A percentile compares a stretch with the other conserved stretches of the same genome.
Conservation (phyloP, 1,140 invertebrate genomes). For the Daktulosphaira vitifoliae region DNA sequence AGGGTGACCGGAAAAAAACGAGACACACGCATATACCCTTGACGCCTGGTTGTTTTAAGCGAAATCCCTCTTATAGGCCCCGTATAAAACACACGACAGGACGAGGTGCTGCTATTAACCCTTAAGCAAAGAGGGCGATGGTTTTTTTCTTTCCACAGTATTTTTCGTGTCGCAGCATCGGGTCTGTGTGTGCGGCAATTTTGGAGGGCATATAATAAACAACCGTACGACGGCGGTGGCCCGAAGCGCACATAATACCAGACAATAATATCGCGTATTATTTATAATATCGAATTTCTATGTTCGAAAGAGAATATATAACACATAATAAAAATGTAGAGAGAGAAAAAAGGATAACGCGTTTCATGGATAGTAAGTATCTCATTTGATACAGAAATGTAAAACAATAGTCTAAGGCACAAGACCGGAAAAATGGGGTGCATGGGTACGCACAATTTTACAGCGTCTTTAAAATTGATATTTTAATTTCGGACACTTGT, state of each 20-base stretch:
- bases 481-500: too few relatives aligned
- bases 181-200: background rate
- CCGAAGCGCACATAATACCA: background rate
- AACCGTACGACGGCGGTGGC: too few relatives aligned
- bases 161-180: background rate
- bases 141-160: constrained; percentile 13
- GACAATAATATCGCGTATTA: background rate
- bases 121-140: constrained; percentile 3
- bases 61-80: background rate
- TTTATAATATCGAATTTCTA: constrained; percentile 11
- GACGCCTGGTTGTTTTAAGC: constrained; percentile 1
- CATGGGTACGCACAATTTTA: too few relatives aligned
- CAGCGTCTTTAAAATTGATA: too few relatives aligned
- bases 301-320: background rate
- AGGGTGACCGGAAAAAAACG: too few relatives aligned
- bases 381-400: too few relatives aligned
- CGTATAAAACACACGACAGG: background rate
- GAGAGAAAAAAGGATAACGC: too few relatives aligned
- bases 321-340: background rate
- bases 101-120: constrained; percentile 10
- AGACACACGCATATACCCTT: background rate
- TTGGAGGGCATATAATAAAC: background rate
- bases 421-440: too few relatives aligned
- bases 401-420: too few relatives aligned
- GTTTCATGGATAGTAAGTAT: too few relatives aligned